phyloP scores from a whole-genome alignment of 1,140 invertebrate species.

The Leucophenga varia region DNA sequence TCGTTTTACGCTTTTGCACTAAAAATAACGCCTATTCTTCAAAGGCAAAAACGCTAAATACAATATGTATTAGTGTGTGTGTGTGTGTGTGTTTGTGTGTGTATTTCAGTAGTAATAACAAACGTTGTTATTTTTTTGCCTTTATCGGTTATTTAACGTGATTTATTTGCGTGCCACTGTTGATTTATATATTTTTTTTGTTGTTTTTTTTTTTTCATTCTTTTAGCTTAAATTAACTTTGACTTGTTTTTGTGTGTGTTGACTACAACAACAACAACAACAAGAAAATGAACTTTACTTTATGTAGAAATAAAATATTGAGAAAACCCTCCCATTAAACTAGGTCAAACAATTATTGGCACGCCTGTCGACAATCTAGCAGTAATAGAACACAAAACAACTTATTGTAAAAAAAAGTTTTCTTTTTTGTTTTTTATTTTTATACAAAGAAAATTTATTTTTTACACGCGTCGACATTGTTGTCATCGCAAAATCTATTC shows the following conservation, averaged over 20 bases:
- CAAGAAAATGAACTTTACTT: no score
- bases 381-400: no score
- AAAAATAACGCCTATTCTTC: no score
- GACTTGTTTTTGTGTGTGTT: background rate
- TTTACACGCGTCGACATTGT: no score
- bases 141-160: constrained; percentile 51
- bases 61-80: constrained; percentile 1
- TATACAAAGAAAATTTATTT: no score
- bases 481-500: background rate
- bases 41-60: background rate
- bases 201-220: background rate
- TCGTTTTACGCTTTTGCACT: no score
- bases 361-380: constrained; percentile 16
- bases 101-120: constrained; percentile 23
- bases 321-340: constrained; percentile 41
- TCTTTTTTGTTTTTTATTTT: no score
- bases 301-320: no score
- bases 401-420: no score
- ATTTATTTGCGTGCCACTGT: constrained; percentile 52
- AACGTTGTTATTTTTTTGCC: constrained; percentile 31
- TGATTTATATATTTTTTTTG: constrained; percentile 37
- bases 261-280: no score
- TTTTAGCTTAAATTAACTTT: constrained; percentile 17
- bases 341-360: constrained; percentile 49
- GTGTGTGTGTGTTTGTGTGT: constrained; percentile 4